Base-by-base conservation (phyloP, 2,113 vertebrate species). In the Muntiacus muntjak region DNA sequence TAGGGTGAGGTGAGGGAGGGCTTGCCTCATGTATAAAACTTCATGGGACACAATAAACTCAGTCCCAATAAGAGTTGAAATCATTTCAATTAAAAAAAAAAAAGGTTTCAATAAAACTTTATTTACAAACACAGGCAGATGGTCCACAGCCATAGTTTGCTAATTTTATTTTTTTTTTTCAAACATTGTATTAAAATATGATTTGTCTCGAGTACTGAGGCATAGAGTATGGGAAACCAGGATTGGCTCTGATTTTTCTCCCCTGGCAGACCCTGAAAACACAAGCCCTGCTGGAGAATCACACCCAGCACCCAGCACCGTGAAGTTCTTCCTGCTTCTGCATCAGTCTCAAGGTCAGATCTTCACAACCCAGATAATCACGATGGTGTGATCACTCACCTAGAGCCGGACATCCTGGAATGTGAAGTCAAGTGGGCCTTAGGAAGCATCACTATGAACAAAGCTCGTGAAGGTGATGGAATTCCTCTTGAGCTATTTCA, bases 21-120 rank as follows among this genome's bases (percentile, higher is more conserved):
- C 36, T 76, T 94, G 25, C 25, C 40, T 83, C 30, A 33, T 87
- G 21, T 30, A 25, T 55, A 94, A 76, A 43, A 67, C 33, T 30
- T 47, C 83, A 81, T 6, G 7, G 15, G 54, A 47, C 8, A 50
- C 6, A 30, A 40, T 52, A 91, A 50, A 76, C 33, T 89, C 25
- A 4, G 26, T 94, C 52, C 33, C 54, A 88, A 30, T n/a, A 84
- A 67, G 74, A 54, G 36, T 33, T 79, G 21, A 17, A 79, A 78
- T 47, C 30, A 19, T 50, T 58, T 30, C 14, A 71, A 28, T 60
- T 23, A 0, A 13, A 26, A 74, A 28, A 40, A 40, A 62, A 91
- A 55, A 40, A 57, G 21, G 21, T 84, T 91, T 47, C 40, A 54
- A 62, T 81, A 76, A 93, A 87, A 52, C 55, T 89, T 97, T 26